Percentiles rank a stretch among this genome's conserved stretches.
These are phyloP conservation scores for Sphaeramia orbicularis DNA, from an alignment of 2,797 vertebrate genomes.

Conservation along the genomic window DNA sequence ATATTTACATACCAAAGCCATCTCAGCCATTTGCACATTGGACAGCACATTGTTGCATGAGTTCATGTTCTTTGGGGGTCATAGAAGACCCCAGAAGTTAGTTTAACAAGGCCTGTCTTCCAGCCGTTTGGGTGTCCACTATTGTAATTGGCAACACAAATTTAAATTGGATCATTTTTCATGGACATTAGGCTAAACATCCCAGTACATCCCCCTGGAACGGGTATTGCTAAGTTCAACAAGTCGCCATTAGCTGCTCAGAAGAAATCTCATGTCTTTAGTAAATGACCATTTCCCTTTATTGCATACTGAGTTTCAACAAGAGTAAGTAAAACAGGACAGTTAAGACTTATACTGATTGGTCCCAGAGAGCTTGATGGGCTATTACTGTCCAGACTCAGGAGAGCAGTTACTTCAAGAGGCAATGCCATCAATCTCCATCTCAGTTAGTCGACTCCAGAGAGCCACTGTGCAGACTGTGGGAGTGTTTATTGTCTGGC, in stretches of 20 bases:
- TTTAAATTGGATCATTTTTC: constrained; percentile 32
- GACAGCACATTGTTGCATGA: constrained; percentile 43
- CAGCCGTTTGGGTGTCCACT: constrained; percentile 24
- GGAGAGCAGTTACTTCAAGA: constrained; percentile 34
- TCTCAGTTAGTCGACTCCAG: constrained; percentile 28
- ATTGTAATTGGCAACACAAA: constrained; percentile 25
- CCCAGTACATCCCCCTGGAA: constrained; percentile 27
- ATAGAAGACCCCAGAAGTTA: constrained; percentile 36
- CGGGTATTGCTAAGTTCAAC: constrained; percentile 34
- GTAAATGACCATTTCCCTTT: constrained; percentile 60
- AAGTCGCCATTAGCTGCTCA: constrained; percentile 71
- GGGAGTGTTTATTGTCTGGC: constrained; percentile 37
- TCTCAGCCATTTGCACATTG: constrained; percentile 59
- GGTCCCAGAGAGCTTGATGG: constrained; percentile 16
- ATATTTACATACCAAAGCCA: constrained; percentile 86
- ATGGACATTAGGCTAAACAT: constrained; percentile 38
- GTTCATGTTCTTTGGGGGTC: constrained; percentile 46
- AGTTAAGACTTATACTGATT: constrained; percentile 34
- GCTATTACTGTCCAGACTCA: constrained; percentile 32
- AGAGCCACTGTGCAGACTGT: constrained; percentile 21
- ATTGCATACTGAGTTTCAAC: constrained; percentile 48
- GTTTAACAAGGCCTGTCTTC: constrained; percentile 18
- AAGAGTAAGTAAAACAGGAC: constrained; percentile 46
- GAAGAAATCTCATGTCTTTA: constrained; percentile 55
- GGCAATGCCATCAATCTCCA: constrained; percentile 38